These are phyloP conservation scores for Drosophila robusta DNA, from an alignment of 2,888 invertebrate species.

Conservation along the genomic window DNA sequence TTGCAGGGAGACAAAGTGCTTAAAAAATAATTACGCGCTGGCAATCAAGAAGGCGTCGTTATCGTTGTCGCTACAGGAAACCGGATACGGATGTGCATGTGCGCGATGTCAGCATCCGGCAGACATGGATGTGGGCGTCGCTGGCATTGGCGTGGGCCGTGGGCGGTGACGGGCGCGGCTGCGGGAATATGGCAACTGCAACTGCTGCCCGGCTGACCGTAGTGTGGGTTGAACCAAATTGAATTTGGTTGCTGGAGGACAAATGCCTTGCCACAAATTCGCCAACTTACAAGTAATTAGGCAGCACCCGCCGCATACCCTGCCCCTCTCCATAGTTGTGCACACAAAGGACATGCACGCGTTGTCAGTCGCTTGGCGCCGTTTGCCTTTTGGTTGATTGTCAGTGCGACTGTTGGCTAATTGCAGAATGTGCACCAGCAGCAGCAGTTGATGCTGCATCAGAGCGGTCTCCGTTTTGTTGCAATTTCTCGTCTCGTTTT, in stretches of 20 bases:
- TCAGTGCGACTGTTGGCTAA: constrained; percentile 73
- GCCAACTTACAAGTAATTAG: constrained; percentile 83
- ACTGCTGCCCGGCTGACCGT: constrained; percentile 34
- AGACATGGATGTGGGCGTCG: constrained; percentile 37
- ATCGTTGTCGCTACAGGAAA: constrained; percentile 69
- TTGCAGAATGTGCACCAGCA: constrained; percentile 67
- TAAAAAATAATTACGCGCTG: constrained; percentile 80
- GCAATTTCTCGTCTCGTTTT: constrained; percentile 25
- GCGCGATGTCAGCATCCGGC: constrained; percentile 75
- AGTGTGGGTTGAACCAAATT: constrained; percentile 66
- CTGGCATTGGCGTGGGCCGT: background rate
- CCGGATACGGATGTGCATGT: constrained; percentile 71
- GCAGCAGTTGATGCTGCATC: constrained; percentile 14
- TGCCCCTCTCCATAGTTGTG: constrained; percentile 2
- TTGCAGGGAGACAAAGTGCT: constrained; percentile 73
- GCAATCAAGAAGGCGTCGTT: constrained; percentile 72
- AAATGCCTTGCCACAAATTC: constrained; percentile 79
- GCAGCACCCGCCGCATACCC: constrained; percentile 41
- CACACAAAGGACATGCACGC: constrained; percentile 62
- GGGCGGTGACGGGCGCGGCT: background rate
- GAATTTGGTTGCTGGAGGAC: constrained; percentile 74
- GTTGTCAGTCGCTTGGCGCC: constrained; percentile 59
- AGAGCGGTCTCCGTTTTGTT: background rate
- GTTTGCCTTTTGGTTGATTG: constrained; percentile 41
- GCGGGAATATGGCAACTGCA: constrained; percentile 12